Percentiles rank a stretch among this genome's conserved stretches.
phyloP scores from a whole-genome alignment of 2,797 vertebrate species.

The Danio kyathit region DNA sequence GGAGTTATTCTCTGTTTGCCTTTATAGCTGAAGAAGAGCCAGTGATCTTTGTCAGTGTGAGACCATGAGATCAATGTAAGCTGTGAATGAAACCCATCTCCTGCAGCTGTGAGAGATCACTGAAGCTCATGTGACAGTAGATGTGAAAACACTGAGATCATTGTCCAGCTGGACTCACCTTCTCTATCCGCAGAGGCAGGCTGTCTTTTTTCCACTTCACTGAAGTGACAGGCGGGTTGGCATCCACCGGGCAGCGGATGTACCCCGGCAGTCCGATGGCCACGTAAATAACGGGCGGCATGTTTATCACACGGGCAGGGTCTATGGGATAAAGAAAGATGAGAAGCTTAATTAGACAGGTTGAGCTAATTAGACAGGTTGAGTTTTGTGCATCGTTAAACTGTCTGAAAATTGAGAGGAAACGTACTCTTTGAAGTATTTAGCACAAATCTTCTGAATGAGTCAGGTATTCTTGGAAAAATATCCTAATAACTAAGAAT shows the following conservation, averaged over 20 bases:
- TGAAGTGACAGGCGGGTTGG: slow-evolving; percentile 91
- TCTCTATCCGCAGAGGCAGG: slow-evolving; percentile 88
- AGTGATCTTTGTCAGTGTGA: slow-evolving; percentile 26
- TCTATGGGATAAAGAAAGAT: slow-evolving; percentile 73
- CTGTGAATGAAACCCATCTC: slow-evolving; percentile 43
- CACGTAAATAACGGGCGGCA: slow-evolving; percentile 95
- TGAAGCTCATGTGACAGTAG: slow-evolving; percentile 7
- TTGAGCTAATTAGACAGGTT: background rate
- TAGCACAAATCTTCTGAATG: slow-evolving; percentile 15
- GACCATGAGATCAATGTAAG: slow-evolving; percentile 28
- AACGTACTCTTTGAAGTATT: background rate
- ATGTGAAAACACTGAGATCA: slow-evolving; percentile 18
- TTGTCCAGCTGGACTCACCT: slow-evolving; percentile 68
- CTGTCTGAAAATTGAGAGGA: slow-evolving; percentile 10
- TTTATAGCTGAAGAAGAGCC: slow-evolving; percentile 36
- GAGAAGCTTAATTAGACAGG: background rate
- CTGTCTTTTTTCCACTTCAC: slow-evolving; percentile 99
- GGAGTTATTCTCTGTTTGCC: background rate
- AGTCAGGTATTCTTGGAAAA: background rate
- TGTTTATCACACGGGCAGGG: slow-evolving; percentile 96
- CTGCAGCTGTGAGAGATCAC: background rate
- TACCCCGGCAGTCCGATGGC: slow-evolving; percentile 95
- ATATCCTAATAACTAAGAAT: slow-evolving; percentile 29
- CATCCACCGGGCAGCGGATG: slow-evolving; percentile 97
- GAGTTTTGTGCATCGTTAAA: background rate